phyloP scores from a whole-genome alignment of 1,140 invertebrate genomes.

The Drosophila watanabei region DNA sequence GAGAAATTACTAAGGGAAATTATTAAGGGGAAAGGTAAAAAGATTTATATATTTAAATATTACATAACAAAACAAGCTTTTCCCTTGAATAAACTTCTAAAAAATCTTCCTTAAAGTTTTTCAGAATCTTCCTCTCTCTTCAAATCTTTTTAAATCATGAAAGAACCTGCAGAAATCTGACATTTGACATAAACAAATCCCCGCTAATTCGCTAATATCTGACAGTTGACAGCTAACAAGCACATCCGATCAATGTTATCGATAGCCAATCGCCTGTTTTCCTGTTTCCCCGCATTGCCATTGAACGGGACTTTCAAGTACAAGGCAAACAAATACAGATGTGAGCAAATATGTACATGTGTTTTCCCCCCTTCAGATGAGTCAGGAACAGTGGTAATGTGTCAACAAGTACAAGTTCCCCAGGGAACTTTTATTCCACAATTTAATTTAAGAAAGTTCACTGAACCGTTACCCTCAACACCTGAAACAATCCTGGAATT shows the following conservation, averaged over 20 bases:
- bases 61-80: background rate
- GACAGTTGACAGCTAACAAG: constrained; percentile 21
- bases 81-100: background rate
- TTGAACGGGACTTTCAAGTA: constrained; percentile 60
- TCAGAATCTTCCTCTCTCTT: background rate
- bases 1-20: no score
- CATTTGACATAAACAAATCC: background rate
- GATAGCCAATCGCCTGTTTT: constrained; percentile 29
- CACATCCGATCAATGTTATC: constrained; percentile 41
- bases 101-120: background rate
- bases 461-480: background rate
- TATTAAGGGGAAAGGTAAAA: no score
- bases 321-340: constrained; percentile 33
- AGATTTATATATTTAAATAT: background rate
- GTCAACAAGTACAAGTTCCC: constrained; percentile 8
- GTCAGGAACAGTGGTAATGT: background rate
- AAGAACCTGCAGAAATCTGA: background rate
- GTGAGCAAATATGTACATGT: constrained; percentile 1
- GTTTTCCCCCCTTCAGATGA: background rate
- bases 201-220: constrained; percentile 3
- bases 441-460: constrained; percentile 15
- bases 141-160: background rate
- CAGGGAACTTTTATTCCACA: background rate
- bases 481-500: constrained; percentile 2
- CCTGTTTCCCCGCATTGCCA: constrained; percentile 35